Evolutionary conservation across 2,797 vertebrate species (phyloP).

Genomic region (Enteromius fasciolatus): DNA sequence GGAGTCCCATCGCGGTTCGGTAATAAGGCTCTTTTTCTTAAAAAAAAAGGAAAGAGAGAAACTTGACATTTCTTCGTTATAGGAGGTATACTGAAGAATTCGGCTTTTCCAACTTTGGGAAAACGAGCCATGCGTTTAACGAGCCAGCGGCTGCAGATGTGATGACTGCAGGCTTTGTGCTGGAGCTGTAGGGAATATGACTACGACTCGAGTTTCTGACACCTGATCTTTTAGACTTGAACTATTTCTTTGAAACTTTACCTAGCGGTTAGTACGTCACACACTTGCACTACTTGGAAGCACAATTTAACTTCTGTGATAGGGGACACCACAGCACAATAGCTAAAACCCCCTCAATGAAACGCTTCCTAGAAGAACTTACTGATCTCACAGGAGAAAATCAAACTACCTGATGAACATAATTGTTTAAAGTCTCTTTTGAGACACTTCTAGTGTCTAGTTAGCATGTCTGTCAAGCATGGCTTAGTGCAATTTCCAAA

Average conservation of each 20-base stretch:
- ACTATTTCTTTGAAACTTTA: conserved; percentile 31
- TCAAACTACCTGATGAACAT: background rate
- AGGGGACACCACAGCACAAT: background rate
- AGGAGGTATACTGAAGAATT: conserved; percentile 8
- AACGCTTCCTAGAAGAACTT: background rate
- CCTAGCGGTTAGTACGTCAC: conserved; percentile 2
- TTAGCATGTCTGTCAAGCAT: background rate
- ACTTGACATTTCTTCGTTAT: conserved; percentile 36
- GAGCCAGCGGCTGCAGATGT: conserved; percentile 27
- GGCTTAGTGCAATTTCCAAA: background rate
- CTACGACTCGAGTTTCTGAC: conserved; percentile 29
- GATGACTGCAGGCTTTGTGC: conserved; percentile 45
- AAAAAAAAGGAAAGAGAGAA: background rate
- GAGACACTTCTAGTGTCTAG: background rate
- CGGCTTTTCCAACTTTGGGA: conserved; percentile 3
- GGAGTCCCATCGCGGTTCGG: background rate
- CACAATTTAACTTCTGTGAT: conserved; percentile 10
- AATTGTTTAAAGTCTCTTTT: background rate
- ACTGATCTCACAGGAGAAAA: background rate
- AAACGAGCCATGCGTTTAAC: conserved; percentile 16
- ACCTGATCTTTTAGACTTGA: conserved; percentile 29
- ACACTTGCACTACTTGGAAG: conserved; percentile 30
- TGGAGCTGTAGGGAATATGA: conserved; percentile 26
- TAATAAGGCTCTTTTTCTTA: conserved; percentile 29
- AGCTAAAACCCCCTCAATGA: background rate